A percentile compares a stretch with the other conserved stretches of the same genome.
Conservation (phyloP, 30 jellyfish, hydroid and myxozoan species). For the Calvadosia cruxmelitensis region DNA sequence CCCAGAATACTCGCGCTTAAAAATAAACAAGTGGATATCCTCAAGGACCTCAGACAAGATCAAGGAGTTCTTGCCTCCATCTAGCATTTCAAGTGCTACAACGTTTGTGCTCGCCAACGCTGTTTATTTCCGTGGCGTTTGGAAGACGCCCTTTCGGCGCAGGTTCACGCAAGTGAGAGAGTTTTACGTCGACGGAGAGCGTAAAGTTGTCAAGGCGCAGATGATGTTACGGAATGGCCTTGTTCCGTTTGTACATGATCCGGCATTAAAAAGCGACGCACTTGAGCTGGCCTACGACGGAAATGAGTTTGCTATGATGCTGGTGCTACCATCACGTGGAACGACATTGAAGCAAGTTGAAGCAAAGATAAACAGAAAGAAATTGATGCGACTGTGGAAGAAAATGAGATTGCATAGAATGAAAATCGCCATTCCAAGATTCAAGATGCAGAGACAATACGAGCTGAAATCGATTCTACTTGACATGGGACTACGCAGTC, state of each 20-base stretch:
- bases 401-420: not conserved
- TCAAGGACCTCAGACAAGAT: not conserved
- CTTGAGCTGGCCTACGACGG: not conserved
- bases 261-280: not conserved
- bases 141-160: not conserved
- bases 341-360: not conserved
- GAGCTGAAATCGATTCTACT: not conserved
- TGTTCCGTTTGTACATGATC: not conserved
- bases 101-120: not conserved
- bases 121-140: not conserved
- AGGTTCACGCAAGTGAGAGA: not conserved
- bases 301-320: not conserved
- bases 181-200: not conserved
- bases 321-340: not conserved
- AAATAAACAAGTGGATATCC: not conserved
- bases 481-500: not conserved
- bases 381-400: not conserved
- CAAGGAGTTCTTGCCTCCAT: not conserved
- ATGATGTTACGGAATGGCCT: not conserved
- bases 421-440: not conserved
- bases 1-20: not conserved
- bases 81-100: not conserved
- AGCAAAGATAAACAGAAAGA: not conserved
- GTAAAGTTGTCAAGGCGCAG: not conserved
- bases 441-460: not conserved